Base-by-base conservation (phyloP, 2,888 invertebrate species). In the Folsomia candida region DNA sequence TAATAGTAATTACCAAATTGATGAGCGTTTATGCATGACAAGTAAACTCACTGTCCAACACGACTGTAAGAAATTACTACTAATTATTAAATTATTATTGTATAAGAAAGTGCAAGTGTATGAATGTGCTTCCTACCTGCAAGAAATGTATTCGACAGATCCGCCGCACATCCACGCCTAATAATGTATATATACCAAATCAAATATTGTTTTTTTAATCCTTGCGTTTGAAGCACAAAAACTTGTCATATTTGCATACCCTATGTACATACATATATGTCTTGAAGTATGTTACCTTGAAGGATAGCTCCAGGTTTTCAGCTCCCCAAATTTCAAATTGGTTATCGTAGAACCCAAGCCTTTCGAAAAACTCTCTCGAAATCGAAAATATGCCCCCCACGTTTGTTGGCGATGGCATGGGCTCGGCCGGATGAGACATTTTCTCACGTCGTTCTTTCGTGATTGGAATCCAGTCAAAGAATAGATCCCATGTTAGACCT, bases 121-220 rank as follows among this genome's bases (percentile, higher is more conserved):
- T n/a, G n/a, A n/a, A n/a, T n/a, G n/a, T n/a, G n/a, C n/a, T n/a
- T n/a, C n/a, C n/a, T n/a, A n/a, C n/a, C n/a, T n/a, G 22, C 63
- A 64, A 4, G 63, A 64, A 22, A 64, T 37, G 51, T 29, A 60
- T 26, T 67, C 51, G 14, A 64, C 51, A 29, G 28, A 29, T 14
- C 64, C 69, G 57, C 69, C 69, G 58, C 69, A 69, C 69, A 69
- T 69, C 69, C 68, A 68, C 1, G 61, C 51, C 61, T 22, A 24
- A 22, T 9, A 63, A n/a, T 37, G n/a, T n/a, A 63, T 27, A 26
- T 1, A 61, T 27, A 9, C 57, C n/a, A 47, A 47, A 18, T 11
- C 47, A 14, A 18, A 47, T 18, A 47, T 18, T 47, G 47, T 11
- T 11, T 47, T 47, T 47, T n/a, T n/a, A n/a, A n/a, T n/a, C n/a